Evolutionary conservation across 2,113 vertebrate genomes (phyloP).

Genomic region (Colistium nudipinnis): DNA sequence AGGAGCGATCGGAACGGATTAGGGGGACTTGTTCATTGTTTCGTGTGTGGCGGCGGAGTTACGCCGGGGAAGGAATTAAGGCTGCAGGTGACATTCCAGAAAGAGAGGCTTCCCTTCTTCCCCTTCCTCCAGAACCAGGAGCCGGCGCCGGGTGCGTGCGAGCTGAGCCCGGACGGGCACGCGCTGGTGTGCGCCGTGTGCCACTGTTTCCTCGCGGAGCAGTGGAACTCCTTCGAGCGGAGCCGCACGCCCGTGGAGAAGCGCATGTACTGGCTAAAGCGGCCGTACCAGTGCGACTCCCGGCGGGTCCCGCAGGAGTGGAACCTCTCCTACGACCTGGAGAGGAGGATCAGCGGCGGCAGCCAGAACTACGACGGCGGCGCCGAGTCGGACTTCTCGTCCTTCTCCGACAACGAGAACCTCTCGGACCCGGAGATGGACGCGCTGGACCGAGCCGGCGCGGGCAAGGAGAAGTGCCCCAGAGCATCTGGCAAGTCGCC

Average conservation of each 20-base stretch:
- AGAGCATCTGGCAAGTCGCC: constrained; percentile 58
- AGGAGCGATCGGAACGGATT: constrained; percentile 77
- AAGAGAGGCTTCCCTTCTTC: constrained; percentile 87
- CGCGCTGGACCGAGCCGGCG: constrained; percentile 56
- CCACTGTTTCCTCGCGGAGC: constrained; percentile 92
- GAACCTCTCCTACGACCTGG: constrained; percentile 85
- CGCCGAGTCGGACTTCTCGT: constrained; percentile 88
- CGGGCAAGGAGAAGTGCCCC: constrained; percentile 71
- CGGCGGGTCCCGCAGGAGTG: constrained; percentile 84
- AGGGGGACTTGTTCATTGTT: constrained; percentile 86
- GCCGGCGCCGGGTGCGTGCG: constrained; percentile 92
- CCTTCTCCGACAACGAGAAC: constrained; percentile 88
- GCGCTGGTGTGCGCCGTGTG: constrained; percentile 93
- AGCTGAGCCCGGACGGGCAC: constrained; percentile 86
- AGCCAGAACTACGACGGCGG: constrained; percentile 78
- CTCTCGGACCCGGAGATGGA: constrained; percentile 83
- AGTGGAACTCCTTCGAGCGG: constrained; percentile 96
- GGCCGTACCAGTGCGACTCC: constrained; percentile 91
- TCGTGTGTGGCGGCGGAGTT: constrained; percentile 92
- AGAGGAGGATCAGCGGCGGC: constrained; percentile 71
- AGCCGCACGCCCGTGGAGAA: constrained; percentile 92
- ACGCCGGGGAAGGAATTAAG: constrained; percentile 87
- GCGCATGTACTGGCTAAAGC: constrained; percentile 96
- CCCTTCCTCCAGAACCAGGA: constrained; percentile 95
- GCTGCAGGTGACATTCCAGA: constrained; percentile 84